Base-by-base conservation (phyloP, 2,888 invertebrate species). In the Encarsia formosa region DNA sequence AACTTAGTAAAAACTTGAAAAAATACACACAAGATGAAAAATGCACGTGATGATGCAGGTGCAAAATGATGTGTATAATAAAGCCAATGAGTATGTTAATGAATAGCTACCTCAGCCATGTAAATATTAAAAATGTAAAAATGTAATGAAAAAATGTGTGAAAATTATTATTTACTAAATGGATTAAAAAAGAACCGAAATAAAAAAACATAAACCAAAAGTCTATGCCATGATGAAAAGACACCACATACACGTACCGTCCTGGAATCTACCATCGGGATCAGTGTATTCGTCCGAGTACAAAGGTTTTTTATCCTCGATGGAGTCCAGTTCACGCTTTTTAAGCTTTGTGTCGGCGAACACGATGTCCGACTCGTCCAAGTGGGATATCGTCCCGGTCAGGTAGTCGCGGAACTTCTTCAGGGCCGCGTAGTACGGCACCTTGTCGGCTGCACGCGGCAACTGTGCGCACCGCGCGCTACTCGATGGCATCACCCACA, bases 401-500 rank as follows among this genome's bases (percentile, higher is more conserved):
- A 96, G 79, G 77, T 90, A 92, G 78, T 97, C 97, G 47, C 95
- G 84, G 77, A 96, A 91, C 77, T 94, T 94, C 76, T 93, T 95
- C 39, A 97, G 81, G 46, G 95, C 95, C 55, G 90, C 86, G 78
- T 96, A 98, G 79, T 95, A 98, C 60, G 97, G 97, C 54, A 98
- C 93, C 79, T 98, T 98, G 79, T 98, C 97, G 1, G 93, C 91
- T 18, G 96, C 95, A 63, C 96, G 83, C n/a, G 97, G 97, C 63
- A 97, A 79, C 76, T 97, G 96, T 32, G 97, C 94, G 78, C 95
- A 97, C 46, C 97, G 84, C 43, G 97, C 96, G 69, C 94, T 95
- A 44, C 96, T 96, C 48, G 96, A 97, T 59, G 97, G 97, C 96
- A 97, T 96, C 71, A 98, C 97, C 91, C 93, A 98, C 82, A 96